These are phyloP conservation scores for Euspilapteryx auroguttella DNA, from an alignment of 2,888 invertebrate species.

Conservation along the genomic window DNA sequence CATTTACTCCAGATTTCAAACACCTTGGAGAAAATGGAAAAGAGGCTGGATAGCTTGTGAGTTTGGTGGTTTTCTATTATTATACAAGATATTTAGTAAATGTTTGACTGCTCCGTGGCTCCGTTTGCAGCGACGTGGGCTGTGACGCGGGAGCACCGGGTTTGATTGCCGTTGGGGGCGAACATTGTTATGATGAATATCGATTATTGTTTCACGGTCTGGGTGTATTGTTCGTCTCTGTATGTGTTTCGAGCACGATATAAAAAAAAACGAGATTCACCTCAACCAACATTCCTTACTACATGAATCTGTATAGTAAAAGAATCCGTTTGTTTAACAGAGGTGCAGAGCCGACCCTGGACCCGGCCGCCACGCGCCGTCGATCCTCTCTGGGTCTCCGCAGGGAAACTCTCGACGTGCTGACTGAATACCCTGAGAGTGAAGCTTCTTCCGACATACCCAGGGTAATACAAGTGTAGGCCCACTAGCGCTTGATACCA, in stretches of 20 bases:
- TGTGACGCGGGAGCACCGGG: too few relatives aligned
- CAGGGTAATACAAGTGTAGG: too few relatives aligned
- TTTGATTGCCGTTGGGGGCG: too few relatives aligned
- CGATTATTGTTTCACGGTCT: too few relatives aligned
- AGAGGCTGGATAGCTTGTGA: constrained; percentile 66
- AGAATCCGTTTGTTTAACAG: neutral
- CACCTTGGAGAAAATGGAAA: constrained; percentile 74
- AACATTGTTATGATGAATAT: too few relatives aligned
- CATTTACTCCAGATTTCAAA: constrained; percentile 82
- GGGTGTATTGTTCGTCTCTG: too few relatives aligned
- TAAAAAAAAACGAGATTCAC: neutral
- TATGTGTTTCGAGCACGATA: too few relatives aligned
- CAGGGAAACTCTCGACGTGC: constrained; percentile 22
- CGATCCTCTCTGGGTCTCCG: constrained; percentile 29
- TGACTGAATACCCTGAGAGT: constrained; percentile 35
- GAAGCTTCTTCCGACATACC: constrained; percentile 33
- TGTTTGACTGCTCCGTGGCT: too few relatives aligned
- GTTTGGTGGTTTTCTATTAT: too few relatives aligned
- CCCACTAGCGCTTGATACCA: too few relatives aligned
- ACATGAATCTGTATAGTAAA: neutral
- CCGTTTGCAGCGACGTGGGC: too few relatives aligned
- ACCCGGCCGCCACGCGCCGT: constrained; percentile 12
- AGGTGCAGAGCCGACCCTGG: constrained; percentile 7
- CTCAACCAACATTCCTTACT: neutral
- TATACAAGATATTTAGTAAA: too few relatives aligned